These are phyloP conservation scores for Dolichomitus sp. DNA, from an alignment of 2,888 invertebrate species.

Conservation along the genomic window DNA sequence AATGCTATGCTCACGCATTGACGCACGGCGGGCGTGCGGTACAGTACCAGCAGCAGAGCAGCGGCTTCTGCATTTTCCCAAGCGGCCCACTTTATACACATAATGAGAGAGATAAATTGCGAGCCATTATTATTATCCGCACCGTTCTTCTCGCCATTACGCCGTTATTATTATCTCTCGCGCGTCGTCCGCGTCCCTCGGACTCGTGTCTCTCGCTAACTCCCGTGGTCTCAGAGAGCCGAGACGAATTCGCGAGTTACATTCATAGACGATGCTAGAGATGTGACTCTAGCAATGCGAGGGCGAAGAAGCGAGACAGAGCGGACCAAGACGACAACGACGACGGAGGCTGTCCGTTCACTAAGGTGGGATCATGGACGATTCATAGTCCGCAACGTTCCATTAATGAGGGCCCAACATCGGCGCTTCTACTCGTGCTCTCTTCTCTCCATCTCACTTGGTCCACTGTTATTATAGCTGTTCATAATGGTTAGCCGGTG, in stretches of 20 bases:
- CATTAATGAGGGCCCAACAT: constrained; percentile 82
- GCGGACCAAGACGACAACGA: constrained; percentile 53
- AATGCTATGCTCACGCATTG: constrained; percentile 60
- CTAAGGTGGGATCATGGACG: constrained; percentile 77
- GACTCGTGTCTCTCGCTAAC: constrained; percentile 48
- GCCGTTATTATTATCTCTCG: constrained; percentile 69
- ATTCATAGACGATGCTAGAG: constrained; percentile 66
- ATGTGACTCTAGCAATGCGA: constrained; percentile 33
- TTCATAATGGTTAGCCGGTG: constrained; percentile 75
- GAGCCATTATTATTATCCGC: constrained; percentile 71
- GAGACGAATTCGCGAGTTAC: constrained; percentile 69
- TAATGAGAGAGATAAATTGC: constrained; percentile 73
- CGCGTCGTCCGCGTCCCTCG: constrained; percentile 44
- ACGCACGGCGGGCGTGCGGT: constrained; percentile 64
- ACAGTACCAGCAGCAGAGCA: constrained; percentile 15
- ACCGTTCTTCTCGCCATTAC: constrained; percentile 70
- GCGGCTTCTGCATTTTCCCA: constrained; percentile 67
- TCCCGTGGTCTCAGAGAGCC: constrained; percentile 48
- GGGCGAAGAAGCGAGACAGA: constrained; percentile 36
- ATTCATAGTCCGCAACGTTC: constrained; percentile 83
- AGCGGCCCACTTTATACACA: constrained; percentile 71
- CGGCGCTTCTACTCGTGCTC: constrained; percentile 55
- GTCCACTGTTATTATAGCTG: constrained; percentile 68
- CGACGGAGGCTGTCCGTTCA: constrained; percentile 66
- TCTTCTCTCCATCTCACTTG: constrained; percentile 39